These are phyloP conservation scores for Erynnis tages DNA, from an alignment of 2,888 invertebrate species.

Conservation along the genomic window DNA sequence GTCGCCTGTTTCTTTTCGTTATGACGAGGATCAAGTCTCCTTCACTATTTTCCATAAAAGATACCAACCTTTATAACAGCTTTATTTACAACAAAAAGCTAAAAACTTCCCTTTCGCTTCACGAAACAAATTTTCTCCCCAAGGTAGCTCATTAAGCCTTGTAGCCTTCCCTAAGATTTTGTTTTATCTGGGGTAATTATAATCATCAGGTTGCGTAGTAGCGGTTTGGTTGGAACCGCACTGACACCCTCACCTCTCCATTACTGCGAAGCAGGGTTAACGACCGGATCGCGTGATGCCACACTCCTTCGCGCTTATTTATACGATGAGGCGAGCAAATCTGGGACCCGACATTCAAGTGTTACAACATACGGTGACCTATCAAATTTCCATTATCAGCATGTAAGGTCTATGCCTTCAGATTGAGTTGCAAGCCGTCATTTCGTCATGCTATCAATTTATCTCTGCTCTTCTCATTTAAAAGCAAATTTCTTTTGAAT, in stretches of 20 bases:
- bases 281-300: constrained; percentile 73
- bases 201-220: constrained; percentile 52
- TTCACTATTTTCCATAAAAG: too few species aligned
- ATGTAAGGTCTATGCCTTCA: constrained; percentile 26
- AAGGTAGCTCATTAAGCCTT: too few species aligned
- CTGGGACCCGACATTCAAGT: constrained; percentile 60
- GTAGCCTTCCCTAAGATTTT: constrained; percentile 13
- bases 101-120: too few species aligned
- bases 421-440: not conserved
- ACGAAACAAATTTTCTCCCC: too few species aligned
- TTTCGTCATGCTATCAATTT: too few species aligned
- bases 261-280: constrained; percentile 72
- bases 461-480: too few species aligned
- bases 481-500: too few species aligned
- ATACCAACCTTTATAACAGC: too few species aligned
- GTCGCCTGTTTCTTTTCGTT: too few species aligned
- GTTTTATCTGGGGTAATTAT: constrained; percentile 50
- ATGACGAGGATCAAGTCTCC: too few species aligned
- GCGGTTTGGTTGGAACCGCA: constrained; percentile 62
- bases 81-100: too few species aligned
- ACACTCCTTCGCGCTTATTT: constrained; percentile 74
- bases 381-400: constrained; percentile 73
- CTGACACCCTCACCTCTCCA: constrained; percentile 70
- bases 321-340: constrained; percentile 69
- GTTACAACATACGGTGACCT: constrained; percentile 63